Conservation (phyloP, 1,140 invertebrate species). For the Matsumurasca onukii region DNA sequence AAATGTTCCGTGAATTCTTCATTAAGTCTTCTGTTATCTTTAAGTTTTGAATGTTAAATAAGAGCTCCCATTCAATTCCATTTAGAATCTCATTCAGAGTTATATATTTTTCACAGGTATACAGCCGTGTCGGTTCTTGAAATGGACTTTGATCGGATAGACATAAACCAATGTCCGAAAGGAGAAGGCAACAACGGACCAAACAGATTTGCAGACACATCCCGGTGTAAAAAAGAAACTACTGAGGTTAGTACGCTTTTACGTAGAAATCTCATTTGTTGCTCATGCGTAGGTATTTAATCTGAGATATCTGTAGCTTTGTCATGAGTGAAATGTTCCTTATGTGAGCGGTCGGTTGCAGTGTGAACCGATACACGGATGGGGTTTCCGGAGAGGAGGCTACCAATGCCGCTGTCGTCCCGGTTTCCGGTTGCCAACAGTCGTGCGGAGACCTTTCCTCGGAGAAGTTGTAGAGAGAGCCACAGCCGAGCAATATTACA, state of each 20-base stretch:
- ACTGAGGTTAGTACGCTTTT: slow-evolving; percentile 70
- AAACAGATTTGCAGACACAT: slow-evolving; percentile 88
- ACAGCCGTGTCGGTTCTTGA: slow-evolving; percentile 91
- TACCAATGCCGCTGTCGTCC: slow-evolving; percentile 95
- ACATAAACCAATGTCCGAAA: slow-evolving; percentile 95
- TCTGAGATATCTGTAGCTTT: background rate
- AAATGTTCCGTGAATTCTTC: too few species aligned
- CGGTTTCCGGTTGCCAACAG: slow-evolving; percentile 82
- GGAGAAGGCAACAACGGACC: slow-evolving; percentile 85
- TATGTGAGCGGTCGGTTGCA: slow-evolving; percentile 45
- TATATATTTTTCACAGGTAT: slow-evolving; percentile 70
- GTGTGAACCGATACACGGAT: slow-evolving; percentile 96
- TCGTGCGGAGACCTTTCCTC: slow-evolving; percentile 84
- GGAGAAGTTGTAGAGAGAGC: slow-evolving; percentile 93
- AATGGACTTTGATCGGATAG: slow-evolving; percentile 96
- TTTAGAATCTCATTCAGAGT: too few species aligned
- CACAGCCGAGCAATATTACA: slow-evolving; percentile 87
- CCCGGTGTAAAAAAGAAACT: slow-evolving; percentile 88
- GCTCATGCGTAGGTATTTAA: background rate
- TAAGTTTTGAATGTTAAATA: too few species aligned
- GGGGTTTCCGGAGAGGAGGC: slow-evolving; percentile 92
- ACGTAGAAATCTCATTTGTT: background rate
- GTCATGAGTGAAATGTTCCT: background rate
- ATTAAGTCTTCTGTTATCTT: too few species aligned
- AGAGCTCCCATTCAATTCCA: too few species aligned